These are phyloP conservation scores for Spatula clypeata DNA, from an alignment of 2,797 vertebrate species.

Conservation along the genomic window DNA sequence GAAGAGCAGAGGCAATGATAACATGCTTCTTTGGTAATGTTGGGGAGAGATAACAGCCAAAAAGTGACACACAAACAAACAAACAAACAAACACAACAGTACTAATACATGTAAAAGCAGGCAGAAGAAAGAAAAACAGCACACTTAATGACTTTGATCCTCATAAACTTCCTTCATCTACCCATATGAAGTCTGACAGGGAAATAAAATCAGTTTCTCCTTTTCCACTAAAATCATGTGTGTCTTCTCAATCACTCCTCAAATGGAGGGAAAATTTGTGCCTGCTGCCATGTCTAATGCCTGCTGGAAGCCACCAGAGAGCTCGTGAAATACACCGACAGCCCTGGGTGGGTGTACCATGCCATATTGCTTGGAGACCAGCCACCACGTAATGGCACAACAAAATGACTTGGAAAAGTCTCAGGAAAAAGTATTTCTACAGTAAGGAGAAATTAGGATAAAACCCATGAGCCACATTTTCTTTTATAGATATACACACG, in stretches of 20 bases:
- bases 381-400: slow-evolving; percentile 38
- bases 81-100: neutral
- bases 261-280: slow-evolving; percentile 6
- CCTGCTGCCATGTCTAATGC: neutral
- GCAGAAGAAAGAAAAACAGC: neutral
- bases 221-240: slow-evolving; percentile 41
- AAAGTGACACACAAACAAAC: neutral
- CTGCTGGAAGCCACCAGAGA: slow-evolving; percentile 10
- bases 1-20: neutral
- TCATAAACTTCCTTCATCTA: neutral
- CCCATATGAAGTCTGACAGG: neutral
- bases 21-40: neutral
- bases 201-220: neutral
- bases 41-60: neutral
- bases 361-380: neutral
- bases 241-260: slow-evolving; percentile 5
- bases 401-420: neutral
- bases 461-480: neutral
- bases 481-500: neutral
- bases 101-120: neutral
- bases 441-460: neutral
- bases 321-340: neutral
- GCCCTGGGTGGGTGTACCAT: neutral
- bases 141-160: neutral
- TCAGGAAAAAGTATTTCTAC: neutral